Evolutionary conservation across 2,113 vertebrate species (phyloP).

Genomic region (Osmerus eperlanus): DNA sequence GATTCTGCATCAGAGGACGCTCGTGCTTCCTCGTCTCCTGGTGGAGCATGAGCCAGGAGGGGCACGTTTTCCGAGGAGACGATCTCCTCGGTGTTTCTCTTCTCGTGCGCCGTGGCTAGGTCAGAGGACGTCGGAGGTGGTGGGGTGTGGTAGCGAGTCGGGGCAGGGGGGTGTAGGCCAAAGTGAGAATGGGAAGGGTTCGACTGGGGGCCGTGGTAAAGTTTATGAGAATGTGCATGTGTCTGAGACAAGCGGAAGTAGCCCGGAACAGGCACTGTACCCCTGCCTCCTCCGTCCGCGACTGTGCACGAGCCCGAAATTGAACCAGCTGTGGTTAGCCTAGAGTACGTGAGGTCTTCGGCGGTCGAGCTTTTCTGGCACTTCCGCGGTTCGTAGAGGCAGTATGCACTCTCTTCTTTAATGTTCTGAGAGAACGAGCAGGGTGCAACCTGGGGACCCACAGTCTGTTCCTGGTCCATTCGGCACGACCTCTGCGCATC

Average conservation of each 20-base stretch:
- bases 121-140: slow-evolving; percentile 77
- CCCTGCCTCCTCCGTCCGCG: slow-evolving; percentile 60
- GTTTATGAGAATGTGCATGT: slow-evolving; percentile 88
- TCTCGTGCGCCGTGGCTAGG: slow-evolving; percentile 69
- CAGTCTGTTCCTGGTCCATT: slow-evolving; percentile 84
- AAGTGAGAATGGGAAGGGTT: slow-evolving; percentile 79
- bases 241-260: slow-evolving; percentile 99
- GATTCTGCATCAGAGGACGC: slow-evolving; percentile 86
- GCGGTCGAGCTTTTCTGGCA: slow-evolving; percentile 82
- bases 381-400: slow-evolving; percentile 93
- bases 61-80: slow-evolving; percentile 84
- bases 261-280: slow-evolving; percentile 92
- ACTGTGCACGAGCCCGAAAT: slow-evolving; percentile 77
- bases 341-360: slow-evolving; percentile 83
- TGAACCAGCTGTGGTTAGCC: slow-evolving; percentile 79
- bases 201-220: slow-evolving; percentile 79
- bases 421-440: slow-evolving; percentile 94
- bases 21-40: slow-evolving; percentile 78
- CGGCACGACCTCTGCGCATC: slow-evolving; percentile 91
- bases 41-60: slow-evolving; percentile 71
- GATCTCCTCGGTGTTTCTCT: slow-evolving; percentile 79
- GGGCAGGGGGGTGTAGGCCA: slow-evolving; percentile 76
- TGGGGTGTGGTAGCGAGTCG: slow-evolving; percentile 82
- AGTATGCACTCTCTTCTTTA: slow-evolving; percentile 97
- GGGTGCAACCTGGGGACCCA: slow-evolving; percentile 79